Conservation (phyloP, 2,113 vertebrate genomes). For the Rhegmatorhina hoffmannsi region DNA sequence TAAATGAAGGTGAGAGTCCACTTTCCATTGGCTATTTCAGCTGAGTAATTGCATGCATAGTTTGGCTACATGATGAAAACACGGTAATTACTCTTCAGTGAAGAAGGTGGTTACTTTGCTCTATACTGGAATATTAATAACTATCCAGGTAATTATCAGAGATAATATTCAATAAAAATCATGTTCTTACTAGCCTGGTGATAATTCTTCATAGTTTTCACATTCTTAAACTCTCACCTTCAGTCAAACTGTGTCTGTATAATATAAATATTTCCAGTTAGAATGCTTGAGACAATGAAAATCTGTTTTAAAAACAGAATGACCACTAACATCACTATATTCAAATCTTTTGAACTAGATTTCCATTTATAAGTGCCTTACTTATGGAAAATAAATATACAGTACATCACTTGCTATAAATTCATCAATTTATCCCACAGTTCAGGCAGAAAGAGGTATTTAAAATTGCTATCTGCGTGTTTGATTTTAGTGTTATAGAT, state of each 20-base stretch:
- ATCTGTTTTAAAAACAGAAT: neutral
- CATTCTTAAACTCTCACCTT: neutral
- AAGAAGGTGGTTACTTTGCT: neutral
- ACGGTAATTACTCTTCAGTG: neutral
- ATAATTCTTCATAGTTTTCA: neutral
- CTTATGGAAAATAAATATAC: neutral
- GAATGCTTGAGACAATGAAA: neutral
- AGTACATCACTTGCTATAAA: neutral
- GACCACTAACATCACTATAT: neutral
- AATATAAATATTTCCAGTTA: neutral
- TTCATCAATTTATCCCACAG: neutral
- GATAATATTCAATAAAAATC: neutral
- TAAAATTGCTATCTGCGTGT: neutral
- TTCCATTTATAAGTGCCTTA: neutral
- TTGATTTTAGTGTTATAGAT: neutral
- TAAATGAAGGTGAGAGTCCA: neutral
- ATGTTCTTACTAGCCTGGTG: neutral
- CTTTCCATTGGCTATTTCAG: neutral
- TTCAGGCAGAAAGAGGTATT: neutral
- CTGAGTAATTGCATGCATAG: accelerated
- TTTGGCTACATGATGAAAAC: neutral
- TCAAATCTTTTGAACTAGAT: neutral
- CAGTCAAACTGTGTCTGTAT: neutral
- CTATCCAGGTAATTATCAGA: neutral
- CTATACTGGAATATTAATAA: neutral